Evolutionary conservation across 2,888 invertebrate genomes (phyloP).

Genomic region (Epinotia demarniana): DNA sequence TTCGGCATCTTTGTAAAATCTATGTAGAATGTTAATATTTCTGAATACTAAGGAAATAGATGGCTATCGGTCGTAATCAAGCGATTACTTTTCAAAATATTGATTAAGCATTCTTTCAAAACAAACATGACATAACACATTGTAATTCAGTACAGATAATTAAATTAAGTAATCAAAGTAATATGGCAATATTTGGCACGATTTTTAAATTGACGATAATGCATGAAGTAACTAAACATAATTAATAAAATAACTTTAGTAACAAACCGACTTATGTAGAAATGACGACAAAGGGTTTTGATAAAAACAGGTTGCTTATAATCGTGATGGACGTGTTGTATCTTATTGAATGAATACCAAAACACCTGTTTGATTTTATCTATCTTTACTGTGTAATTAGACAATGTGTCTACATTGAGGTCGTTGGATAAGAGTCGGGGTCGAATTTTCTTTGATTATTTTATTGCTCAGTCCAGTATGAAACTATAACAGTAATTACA

Average conservation of each 20-base stretch:
- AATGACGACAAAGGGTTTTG: slow-evolving; percentile 44
- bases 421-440: slow-evolving; percentile 15
- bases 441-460: neutral
- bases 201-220: slow-evolving; percentile 37
- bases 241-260: slow-evolving; percentile 39
- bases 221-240: slow-evolving; percentile 42
- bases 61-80: slow-evolving; percentile 28
- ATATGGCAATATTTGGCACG: slow-evolving; percentile 47
- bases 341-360: slow-evolving; percentile 42
- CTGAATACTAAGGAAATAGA: slow-evolving; percentile 32
- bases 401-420: slow-evolving; percentile 28
- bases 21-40: slow-evolving; percentile 30
- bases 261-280: slow-evolving; percentile 37
- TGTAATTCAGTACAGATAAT: slow-evolving; percentile 44
- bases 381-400: slow-evolving; percentile 38
- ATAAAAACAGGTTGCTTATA: slow-evolving; percentile 33
- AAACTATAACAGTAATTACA: neutral
- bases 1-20: slow-evolving; percentile 28
- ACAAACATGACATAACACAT: slow-evolving; percentile 53
- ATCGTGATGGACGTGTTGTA: slow-evolving; percentile 47
- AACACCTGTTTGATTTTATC: slow-evolving; percentile 43
- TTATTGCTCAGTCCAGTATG: neutral
- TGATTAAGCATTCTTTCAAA: slow-evolving; percentile 49
- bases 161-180: slow-evolving; percentile 39
- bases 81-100: slow-evolving; percentile 46